phyloP scores from a whole-genome alignment of 2,888 invertebrate species.

The Acleris cristana region DNA sequence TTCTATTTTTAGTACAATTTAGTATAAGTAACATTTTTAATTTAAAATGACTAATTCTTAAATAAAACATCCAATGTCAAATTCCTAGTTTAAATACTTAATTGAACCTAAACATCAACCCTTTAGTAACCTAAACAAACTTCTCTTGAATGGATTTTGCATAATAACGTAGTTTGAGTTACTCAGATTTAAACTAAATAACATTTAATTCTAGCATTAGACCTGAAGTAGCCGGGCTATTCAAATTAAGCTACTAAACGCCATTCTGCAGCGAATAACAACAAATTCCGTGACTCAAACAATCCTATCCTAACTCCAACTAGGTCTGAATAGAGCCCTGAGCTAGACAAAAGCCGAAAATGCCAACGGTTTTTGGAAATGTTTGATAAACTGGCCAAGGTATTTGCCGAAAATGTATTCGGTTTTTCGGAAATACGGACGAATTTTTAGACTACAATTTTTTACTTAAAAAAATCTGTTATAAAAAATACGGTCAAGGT shows the following conservation, averaged over 20 bases:
- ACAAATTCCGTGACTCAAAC: constrained; percentile 21
- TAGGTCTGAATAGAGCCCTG: constrained; percentile 2
- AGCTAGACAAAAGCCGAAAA: background rate
- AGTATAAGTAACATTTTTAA: too few species aligned
- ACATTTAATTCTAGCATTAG: constrained; percentile 17
- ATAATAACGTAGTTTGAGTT: background rate
- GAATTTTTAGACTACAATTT: too few species aligned
- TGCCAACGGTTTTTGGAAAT: background rate
- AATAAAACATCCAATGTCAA: too few species aligned
- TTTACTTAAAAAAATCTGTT: too few species aligned
- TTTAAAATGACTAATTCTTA: too few species aligned
- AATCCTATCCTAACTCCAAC: constrained; percentile 12
- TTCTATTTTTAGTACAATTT: too few species aligned
- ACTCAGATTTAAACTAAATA: constrained; percentile 7
- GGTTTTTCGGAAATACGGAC: background rate
- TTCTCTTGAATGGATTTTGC: background rate
- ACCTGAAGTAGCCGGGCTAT: constrained; percentile 13
- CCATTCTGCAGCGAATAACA: constrained; percentile 24
- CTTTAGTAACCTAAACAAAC: too few species aligned
- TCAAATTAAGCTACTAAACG: constrained; percentile 26
- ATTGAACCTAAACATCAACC: too few species aligned
- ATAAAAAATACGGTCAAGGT: too few species aligned
- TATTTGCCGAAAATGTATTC: background rate
- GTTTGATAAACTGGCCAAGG: background rate
- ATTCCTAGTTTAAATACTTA: too few species aligned